phyloP scores from a whole-genome alignment of 2,888 invertebrate genomes.

The Chaitophorus viminalis region DNA sequence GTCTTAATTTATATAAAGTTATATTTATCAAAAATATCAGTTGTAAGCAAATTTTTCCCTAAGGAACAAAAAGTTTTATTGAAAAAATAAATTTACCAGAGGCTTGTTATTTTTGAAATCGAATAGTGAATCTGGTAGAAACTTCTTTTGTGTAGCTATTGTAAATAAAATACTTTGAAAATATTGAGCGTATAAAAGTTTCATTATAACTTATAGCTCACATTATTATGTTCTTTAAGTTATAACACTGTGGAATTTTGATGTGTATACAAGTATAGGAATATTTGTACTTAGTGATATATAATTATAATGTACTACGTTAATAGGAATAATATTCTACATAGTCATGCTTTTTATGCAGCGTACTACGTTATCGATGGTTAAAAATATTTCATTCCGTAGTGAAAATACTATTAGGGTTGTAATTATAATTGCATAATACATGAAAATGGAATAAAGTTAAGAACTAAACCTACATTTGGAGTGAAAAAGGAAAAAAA shows the following conservation, averaged over 20 bases:
- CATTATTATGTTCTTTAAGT: constrained; percentile 22
- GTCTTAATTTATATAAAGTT: background rate
- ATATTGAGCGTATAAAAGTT: constrained; percentile 33
- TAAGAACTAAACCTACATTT: too few species aligned
- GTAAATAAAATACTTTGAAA: constrained; percentile 29
- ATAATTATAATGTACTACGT: background rate
- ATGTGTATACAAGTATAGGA: background rate
- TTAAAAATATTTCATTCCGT: too few species aligned
- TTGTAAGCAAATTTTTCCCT: background rate
- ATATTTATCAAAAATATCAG: background rate
- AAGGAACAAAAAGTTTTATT: constrained; percentile 30
- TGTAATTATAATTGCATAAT: too few species aligned
- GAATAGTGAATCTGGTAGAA: constrained; percentile 37
- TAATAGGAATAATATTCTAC: too few species aligned
- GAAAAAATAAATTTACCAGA: constrained; percentile 27
- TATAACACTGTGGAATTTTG: background rate
- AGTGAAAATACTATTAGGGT: too few species aligned
- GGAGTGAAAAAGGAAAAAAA: too few species aligned
- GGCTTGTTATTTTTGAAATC: constrained; percentile 33
- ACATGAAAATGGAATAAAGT: too few species aligned
- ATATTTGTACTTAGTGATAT: background rate
- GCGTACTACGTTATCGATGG: too few species aligned
- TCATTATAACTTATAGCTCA: constrained; percentile 18
- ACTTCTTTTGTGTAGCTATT: constrained; percentile 1
- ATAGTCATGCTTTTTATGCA: too few species aligned